Percentiles rank a stretch among this genome's conserved stretches.
These are phyloP conservation scores for Phortica okadai DNA, from an alignment of 2,888 invertebrate genomes.

Conservation along the genomic window DNA sequence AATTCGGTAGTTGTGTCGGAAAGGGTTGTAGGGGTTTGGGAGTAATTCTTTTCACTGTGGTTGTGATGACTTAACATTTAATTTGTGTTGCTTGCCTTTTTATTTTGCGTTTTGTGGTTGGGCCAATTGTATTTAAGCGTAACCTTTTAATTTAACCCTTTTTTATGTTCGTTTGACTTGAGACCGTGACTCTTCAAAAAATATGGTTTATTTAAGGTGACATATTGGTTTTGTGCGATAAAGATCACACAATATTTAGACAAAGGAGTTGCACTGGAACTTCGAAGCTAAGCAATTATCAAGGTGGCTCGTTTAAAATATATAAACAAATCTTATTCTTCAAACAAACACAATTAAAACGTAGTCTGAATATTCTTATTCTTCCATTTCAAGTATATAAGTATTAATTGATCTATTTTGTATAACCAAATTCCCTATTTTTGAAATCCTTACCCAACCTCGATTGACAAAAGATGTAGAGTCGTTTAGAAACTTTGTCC, in stretches of 20 bases:
- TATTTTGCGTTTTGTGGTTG: constrained; percentile 55
- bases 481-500: no score
- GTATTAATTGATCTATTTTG: no score
- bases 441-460: no score
- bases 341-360: no score
- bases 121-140: constrained; percentile 62
- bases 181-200: constrained; percentile 56
- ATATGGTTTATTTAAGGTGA: constrained; percentile 59
- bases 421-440: no score
- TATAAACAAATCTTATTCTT: no score
- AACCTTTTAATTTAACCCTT: constrained; percentile 70
- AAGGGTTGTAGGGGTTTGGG: constrained; percentile 38
- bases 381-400: no score
- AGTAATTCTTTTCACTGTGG: constrained; percentile 41
- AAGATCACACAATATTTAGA: constrained; percentile 56
- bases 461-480: no score
- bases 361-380: no score
- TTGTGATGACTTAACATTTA: constrained; percentile 57
- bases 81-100: constrained; percentile 26
- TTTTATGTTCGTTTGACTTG: constrained; percentile 39
- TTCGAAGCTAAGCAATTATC: no score
- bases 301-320: no score
- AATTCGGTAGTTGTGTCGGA: constrained; percentile 20
- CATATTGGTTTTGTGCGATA: constrained; percentile 64
- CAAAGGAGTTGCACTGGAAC: no score